phyloP scores from a whole-genome alignment of 2,797 vertebrate species.

The Psittacula echo region DNA sequence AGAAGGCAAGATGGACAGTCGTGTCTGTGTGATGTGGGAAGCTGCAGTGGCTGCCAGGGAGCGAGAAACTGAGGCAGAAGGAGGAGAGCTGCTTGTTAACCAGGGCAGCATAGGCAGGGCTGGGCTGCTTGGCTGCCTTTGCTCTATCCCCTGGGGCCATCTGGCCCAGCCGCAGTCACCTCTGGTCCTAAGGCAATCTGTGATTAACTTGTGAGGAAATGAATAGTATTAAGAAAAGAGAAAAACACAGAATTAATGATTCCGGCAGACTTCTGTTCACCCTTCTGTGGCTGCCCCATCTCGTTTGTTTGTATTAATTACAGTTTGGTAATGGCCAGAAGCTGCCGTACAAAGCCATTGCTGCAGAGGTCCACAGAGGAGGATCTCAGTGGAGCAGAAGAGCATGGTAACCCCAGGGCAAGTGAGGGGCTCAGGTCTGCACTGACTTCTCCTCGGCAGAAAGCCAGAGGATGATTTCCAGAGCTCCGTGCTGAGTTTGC shows the following conservation, averaged over 20 bases:
- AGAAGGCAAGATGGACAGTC: background rate
- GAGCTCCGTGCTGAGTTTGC: background rate
- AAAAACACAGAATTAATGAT: background rate
- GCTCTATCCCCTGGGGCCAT: background rate
- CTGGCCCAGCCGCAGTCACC: background rate
- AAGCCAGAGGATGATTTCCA: background rate
- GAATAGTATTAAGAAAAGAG: background rate
- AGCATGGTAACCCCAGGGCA: background rate
- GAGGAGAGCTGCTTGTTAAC: background rate
- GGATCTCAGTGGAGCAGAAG: background rate
- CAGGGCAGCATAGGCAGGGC: background rate
- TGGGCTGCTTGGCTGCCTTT: background rate
- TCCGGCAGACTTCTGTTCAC: background rate
- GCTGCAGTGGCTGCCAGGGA: background rate
- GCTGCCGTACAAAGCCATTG: background rate
- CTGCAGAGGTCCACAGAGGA: background rate
- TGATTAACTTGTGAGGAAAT: background rate
- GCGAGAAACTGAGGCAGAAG: background rate
- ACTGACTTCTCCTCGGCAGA: background rate
- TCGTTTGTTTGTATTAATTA: background rate
- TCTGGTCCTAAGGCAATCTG: background rate
- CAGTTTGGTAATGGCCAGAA: background rate
- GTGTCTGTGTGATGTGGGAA: background rate
- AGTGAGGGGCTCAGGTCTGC: fast-evolving
- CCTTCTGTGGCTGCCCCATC: background rate